phyloP scores from a whole-genome alignment of 1,140 invertebrate species.

The Zaprionus davidi region DNA sequence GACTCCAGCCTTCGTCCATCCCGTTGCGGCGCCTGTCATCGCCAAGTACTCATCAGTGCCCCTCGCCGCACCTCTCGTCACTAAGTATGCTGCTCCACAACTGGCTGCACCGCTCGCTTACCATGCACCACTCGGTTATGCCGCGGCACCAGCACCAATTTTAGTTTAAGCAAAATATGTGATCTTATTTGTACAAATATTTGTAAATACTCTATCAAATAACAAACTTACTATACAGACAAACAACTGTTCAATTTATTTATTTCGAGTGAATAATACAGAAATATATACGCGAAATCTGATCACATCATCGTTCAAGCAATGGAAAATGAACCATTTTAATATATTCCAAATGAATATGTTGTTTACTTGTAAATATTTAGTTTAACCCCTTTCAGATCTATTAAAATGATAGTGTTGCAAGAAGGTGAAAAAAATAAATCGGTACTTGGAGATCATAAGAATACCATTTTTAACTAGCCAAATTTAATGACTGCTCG shows the following conservation, averaged over 20 bases:
- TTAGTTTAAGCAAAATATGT: slow-evolving; percentile 27
- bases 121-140: slow-evolving; percentile 16
- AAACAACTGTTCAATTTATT: neutral
- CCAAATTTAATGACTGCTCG: no score
- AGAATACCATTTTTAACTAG: no score
- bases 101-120: slow-evolving; percentile 14
- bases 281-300: no score
- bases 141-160: slow-evolving; percentile 35
- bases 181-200: slow-evolving; percentile 14
- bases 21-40: slow-evolving; percentile 20
- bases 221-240: neutral
- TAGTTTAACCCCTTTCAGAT: no score
- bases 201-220: neutral
- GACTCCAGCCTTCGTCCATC: neutral
- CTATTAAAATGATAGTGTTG: no score
- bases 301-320: no score
- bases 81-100: neutral
- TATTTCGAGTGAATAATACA: neutral
- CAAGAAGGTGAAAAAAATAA: no score
- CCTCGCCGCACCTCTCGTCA: neutral
- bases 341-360: no score
- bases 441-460: no score
- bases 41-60: slow-evolving; percentile 42
- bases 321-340: no score
- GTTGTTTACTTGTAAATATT: no score